Conservation (phyloP, 2,888 invertebrate species). For the Branchipolynoe longqiensis region DNA sequence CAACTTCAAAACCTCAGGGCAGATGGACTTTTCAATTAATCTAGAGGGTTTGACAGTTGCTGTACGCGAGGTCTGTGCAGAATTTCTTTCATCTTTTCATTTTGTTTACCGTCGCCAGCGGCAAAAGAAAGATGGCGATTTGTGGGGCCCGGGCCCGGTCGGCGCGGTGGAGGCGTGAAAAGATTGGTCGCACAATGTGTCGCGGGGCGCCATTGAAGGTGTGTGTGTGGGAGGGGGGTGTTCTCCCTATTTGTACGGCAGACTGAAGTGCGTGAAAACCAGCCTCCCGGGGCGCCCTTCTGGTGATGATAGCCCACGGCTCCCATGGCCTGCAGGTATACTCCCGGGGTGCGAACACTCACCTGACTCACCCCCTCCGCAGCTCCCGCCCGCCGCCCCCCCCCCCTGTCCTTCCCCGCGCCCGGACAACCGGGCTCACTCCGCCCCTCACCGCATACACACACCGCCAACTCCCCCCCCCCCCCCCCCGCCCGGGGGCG, state of each 20-base stretch:
- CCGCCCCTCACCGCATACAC: not conserved
- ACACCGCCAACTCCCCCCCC: not conserved
- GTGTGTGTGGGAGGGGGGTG: no score
- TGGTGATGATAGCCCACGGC: constrained; percentile 30
- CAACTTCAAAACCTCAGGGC: constrained; percentile 32
- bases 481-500: constrained; percentile 28
- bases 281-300: constrained; percentile 44
- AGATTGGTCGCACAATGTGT: constrained; percentile 18
- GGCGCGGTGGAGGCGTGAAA: constrained; percentile 41
- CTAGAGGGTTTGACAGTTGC: constrained; percentile 54
- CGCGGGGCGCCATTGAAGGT: constrained; percentile 39
- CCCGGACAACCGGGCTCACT: not conserved
- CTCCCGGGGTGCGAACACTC: constrained; percentile 36
- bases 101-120: constrained; percentile 52
- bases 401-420: no score
- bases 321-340: constrained; percentile 38
- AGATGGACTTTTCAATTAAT: constrained; percentile 58
- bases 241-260: constrained; percentile 48
- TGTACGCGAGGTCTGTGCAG: constrained; percentile 54
- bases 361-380: constrained; percentile 36
- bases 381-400: no score
- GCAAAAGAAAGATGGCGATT: constrained; percentile 58
- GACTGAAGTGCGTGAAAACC: constrained; percentile 30
- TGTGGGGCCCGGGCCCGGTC: constrained; percentile 20
- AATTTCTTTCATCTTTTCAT: constrained; percentile 57